Evolutionary conservation across 2,797 vertebrate species (phyloP).

Genomic region (Nyctibius grandis): DNA sequence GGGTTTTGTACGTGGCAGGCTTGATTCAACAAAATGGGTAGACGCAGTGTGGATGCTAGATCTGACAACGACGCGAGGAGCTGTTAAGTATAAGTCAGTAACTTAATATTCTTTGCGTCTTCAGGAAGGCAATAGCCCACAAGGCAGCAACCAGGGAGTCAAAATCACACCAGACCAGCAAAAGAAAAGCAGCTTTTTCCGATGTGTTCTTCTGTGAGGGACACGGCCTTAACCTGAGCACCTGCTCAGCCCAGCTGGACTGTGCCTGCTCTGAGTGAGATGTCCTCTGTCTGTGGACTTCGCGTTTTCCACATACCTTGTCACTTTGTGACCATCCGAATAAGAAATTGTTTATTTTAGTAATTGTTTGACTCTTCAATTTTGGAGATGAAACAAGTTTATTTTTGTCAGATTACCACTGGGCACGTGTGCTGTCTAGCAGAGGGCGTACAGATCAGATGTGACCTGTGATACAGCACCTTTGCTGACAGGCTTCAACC

Average conservation of each 20-base stretch:
- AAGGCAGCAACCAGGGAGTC: slow-evolving; percentile 91
- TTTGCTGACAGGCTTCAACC: not conserved
- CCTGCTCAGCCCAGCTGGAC: slow-evolving; percentile 79
- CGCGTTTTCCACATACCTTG: slow-evolving; percentile 6
- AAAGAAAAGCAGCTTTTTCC: slow-evolving; percentile 98
- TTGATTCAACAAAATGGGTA: not conserved
- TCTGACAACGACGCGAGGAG: not conserved
- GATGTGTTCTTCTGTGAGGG: slow-evolving; percentile 93
- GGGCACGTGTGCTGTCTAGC: not conserved
- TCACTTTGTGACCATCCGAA: slow-evolving; percentile 52
- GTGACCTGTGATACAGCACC: not conserved
- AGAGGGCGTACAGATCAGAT: not conserved
- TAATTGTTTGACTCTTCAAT: slow-evolving; percentile 62
- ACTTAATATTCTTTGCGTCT: slow-evolving; percentile 38
- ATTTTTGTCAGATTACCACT: slow-evolving; percentile 17
- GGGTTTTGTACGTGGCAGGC: not conserved
- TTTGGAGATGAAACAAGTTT: slow-evolving; percentile 58
- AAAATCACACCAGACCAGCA: slow-evolving; percentile 92
- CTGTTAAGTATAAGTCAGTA: not conserved
- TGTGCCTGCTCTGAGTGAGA: slow-evolving; percentile 76
- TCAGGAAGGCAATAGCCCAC: slow-evolving; percentile 93
- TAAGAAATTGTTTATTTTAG: slow-evolving; percentile 72
- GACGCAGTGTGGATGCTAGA: not conserved
- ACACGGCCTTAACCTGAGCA: slow-evolving; percentile 71
- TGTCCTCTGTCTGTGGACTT: slow-evolving; percentile 52